Evolutionary conservation across 35 echinoderm and acorn worm genomes (phyloP).

Genomic region (Apostichopus japonicus): DNA sequence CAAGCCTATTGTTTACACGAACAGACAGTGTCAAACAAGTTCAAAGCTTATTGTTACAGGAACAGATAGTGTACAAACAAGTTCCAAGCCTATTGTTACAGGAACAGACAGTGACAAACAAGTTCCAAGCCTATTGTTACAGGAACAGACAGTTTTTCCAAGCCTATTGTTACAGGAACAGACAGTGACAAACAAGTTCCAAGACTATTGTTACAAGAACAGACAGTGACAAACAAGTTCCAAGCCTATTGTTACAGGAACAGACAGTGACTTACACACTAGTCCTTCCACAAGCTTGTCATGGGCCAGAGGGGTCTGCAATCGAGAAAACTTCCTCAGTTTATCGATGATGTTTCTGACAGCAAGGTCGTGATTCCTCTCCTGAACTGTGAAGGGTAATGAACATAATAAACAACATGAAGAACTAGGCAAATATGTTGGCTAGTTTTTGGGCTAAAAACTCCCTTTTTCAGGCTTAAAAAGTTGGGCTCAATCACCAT

Average conservation of each 20-base stretch:
- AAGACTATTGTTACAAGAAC: not conserved
- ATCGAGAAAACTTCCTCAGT: conserved; percentile 64
- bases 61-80: not conserved
- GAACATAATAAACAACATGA: not conserved
- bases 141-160: too few species aligned
- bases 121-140: too few species aligned
- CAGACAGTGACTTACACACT: conserved; percentile 75
- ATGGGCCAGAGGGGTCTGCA: conserved; percentile 83
- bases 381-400: conserved; percentile 64
- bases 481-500: too few species aligned
- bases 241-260: not conserved
- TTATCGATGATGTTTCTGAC: conserved; percentile 78
- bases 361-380: conserved; percentile 77
- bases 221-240: not conserved
- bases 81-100: not conserved
- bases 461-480: too few species aligned
- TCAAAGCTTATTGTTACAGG: not conserved
- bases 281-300: conserved; percentile 92
- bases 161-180: too few species aligned
- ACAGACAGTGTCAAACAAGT: too few species aligned
- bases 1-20: too few species aligned
- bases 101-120: too few species aligned
- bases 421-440: not conserved
- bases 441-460: too few species aligned
- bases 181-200: too few species aligned